Percentiles rank a stretch among this genome's conserved stretches.
These are phyloP conservation scores for Montipora sp. DNA, from an alignment of 64 coral and sea anemone species.

Conservation along the genomic window DNA sequence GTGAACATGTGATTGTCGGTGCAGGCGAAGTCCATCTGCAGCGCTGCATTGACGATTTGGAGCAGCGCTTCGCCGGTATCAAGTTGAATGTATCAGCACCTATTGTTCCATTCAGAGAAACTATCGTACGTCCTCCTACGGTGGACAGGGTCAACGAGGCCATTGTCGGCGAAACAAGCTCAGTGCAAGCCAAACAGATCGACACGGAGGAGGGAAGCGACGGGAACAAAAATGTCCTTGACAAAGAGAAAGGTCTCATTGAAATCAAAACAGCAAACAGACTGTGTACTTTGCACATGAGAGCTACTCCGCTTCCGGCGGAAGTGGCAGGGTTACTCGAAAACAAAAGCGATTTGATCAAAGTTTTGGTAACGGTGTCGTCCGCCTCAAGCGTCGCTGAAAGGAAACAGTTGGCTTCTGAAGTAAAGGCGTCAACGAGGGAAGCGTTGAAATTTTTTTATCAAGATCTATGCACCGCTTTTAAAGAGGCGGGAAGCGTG, in stretches of 20 bases:
- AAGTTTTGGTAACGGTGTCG: slow-evolving; percentile 38
- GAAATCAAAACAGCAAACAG: slow-evolving; percentile 83
- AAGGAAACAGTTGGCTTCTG: slow-evolving; percentile 36
- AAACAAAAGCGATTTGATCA: slow-evolving; percentile 74
- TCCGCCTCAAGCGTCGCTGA: slow-evolving; percentile 46
- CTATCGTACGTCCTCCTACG: slow-evolving; percentile 80
- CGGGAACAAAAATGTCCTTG: not conserved
- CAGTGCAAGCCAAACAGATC: slow-evolving; percentile 24
- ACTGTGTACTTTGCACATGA: slow-evolving; percentile 72
- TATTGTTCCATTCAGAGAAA: slow-evolving; percentile 95
- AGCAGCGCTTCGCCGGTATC: slow-evolving; percentile 82
- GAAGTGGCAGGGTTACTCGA: slow-evolving; percentile 71
- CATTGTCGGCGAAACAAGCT: slow-evolving; percentile 62
- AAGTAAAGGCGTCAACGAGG: slow-evolving; percentile 37
- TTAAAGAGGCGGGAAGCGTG: slow-evolving; percentile 68
- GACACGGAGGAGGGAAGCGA: not conserved
- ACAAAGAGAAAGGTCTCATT: slow-evolving; percentile 66
- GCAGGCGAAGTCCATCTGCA: slow-evolving; percentile 97
- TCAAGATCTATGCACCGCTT: slow-evolving; percentile 66
- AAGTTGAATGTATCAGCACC: slow-evolving; percentile 93
- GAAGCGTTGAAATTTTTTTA: slow-evolving; percentile 69
- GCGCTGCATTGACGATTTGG: slow-evolving; percentile 89
- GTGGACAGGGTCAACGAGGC: slow-evolving; percentile 95
- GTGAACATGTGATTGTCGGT: slow-evolving; percentile 92
- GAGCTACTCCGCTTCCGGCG: slow-evolving; percentile 73